phyloP scores from a whole-genome alignment of 2,797 vertebrate genomes.

The Spinus pinus region DNA sequence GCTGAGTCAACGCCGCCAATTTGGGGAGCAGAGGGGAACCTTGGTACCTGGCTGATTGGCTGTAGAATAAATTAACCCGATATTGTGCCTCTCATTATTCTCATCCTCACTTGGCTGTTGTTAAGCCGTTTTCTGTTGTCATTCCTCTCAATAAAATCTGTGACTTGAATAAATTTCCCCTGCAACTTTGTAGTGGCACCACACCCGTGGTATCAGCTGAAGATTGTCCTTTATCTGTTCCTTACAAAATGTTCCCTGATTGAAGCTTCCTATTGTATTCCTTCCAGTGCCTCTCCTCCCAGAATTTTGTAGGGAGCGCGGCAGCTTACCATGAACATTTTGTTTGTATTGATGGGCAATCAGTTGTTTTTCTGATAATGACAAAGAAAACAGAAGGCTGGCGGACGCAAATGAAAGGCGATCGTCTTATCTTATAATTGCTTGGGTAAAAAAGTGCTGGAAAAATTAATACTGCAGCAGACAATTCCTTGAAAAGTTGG shows the following conservation, averaged over 20 bases:
- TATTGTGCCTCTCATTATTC: background rate
- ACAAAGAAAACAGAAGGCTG: background rate
- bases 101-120: background rate
- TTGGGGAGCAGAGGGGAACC: background rate
- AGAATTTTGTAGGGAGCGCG: background rate
- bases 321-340: background rate
- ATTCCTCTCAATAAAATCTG: slow-evolving; percentile 9
- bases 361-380: slow-evolving; percentile 31
- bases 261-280: background rate
- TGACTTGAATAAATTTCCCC: slow-evolving; percentile 62
- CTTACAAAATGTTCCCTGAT: background rate
- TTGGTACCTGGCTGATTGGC: background rate
- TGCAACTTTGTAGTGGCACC: slow-evolving; percentile 3
- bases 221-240: slow-evolving; percentile 31
- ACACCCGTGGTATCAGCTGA: background rate
- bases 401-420: background rate
- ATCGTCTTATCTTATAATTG: slow-evolving; percentile 41
- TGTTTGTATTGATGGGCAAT: background rate
- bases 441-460: background rate
- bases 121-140: background rate
- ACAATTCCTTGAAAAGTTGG: background rate
- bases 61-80: background rate
- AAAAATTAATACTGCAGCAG: background rate
- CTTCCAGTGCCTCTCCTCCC: background rate
- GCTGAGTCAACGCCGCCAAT: background rate